Conservation (phyloP, 1,140 invertebrate species). For the Drosophila hydei region DNA sequence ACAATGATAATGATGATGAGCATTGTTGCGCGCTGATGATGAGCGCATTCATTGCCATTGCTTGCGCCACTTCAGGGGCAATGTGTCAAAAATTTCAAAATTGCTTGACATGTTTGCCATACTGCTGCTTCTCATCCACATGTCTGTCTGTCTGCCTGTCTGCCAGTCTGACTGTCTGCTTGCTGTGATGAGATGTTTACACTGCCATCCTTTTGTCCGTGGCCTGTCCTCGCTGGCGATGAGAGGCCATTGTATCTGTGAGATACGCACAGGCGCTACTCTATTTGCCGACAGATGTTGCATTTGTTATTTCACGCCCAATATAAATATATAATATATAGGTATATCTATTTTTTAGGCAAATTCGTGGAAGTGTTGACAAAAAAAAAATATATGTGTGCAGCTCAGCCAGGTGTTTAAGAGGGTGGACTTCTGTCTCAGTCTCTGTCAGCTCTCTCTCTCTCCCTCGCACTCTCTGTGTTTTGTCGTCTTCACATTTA, state of each 20-base stretch:
- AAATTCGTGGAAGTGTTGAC: slow-evolving; percentile 43
- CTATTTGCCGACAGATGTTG: slow-evolving; percentile 75
- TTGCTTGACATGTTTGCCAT: slow-evolving; percentile 73
- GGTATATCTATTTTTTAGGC: slow-evolving; percentile 14
- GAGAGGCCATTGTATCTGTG: slow-evolving; percentile 51
- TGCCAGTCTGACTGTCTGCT: slow-evolving; percentile 9
- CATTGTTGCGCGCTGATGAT: slow-evolving; percentile 12
- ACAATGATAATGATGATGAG: slow-evolving; percentile 28
- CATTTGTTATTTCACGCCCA: slow-evolving; percentile 39
- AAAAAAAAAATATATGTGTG: slow-evolving; percentile 1
- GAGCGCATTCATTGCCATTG: slow-evolving; percentile 34
- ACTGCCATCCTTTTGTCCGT: slow-evolving; percentile 72
- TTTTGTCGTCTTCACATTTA: slow-evolving; percentile 1
- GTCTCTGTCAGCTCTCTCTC: too few species aligned
- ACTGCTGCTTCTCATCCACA: slow-evolving; percentile 27
- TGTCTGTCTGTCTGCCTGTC: slow-evolving; percentile 16
- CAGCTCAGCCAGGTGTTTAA: slow-evolving; percentile 2
- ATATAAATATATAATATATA: slow-evolving; percentile 34
- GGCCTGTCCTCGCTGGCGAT: slow-evolving; percentile 59
- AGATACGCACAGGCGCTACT: slow-evolving; percentile 44
- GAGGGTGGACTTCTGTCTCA: not conserved
- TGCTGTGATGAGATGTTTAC: slow-evolving; percentile 63
- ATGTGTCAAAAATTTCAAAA: slow-evolving; percentile 60
- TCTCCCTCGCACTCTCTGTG: too few species aligned
- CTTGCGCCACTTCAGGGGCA: slow-evolving; percentile 65